Conservation (phyloP, 2,888 invertebrate genomes). For the Falcaria lacertinaria region DNA sequence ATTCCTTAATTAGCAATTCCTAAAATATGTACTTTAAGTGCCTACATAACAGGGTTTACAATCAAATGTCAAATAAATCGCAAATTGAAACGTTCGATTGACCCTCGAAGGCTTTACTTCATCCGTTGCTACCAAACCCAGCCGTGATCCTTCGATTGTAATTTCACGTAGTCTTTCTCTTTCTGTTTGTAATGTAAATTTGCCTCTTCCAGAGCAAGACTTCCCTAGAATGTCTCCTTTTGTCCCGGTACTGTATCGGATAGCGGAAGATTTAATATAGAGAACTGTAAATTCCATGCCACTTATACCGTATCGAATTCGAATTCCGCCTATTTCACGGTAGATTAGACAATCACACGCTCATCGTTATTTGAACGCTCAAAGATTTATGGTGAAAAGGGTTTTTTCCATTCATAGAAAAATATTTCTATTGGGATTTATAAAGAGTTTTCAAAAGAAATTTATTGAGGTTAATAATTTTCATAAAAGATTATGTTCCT, state of each 20-base stretch:
- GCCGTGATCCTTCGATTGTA: constrained; percentile 42
- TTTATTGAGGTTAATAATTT: not conserved
- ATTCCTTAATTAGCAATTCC: too few relatives aligned
- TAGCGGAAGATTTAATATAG: constrained; percentile 57
- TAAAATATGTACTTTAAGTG: too few relatives aligned
- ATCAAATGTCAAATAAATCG: constrained; percentile 9
- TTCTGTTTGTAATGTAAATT: constrained; percentile 65
- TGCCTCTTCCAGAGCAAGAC: constrained; percentile 46
- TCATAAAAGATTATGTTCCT: not conserved
- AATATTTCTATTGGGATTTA: not conserved
- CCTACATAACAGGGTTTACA: not conserved
- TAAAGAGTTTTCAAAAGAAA: not conserved
- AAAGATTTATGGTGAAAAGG: constrained; percentile 1
- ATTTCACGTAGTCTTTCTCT: constrained; percentile 54
- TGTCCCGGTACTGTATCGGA: constrained; percentile 53
- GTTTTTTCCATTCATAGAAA: not conserved
- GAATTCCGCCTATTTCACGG: constrained; percentile 40
- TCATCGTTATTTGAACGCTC: constrained; percentile 4
- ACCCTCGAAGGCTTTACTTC: constrained; percentile 39
- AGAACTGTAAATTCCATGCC: constrained; percentile 35
- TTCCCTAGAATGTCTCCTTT: constrained; percentile 46
- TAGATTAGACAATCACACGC: constrained; percentile 40
- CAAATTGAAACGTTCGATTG: constrained; percentile 29
- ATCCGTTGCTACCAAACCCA: constrained; percentile 25
- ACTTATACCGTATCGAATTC: constrained; percentile 39